A percentile compares a stretch with the other conserved stretches of the same genome.
Conservation (phyloP, 2,113 vertebrate genomes). For the Meleagris gallopavo region DNA sequence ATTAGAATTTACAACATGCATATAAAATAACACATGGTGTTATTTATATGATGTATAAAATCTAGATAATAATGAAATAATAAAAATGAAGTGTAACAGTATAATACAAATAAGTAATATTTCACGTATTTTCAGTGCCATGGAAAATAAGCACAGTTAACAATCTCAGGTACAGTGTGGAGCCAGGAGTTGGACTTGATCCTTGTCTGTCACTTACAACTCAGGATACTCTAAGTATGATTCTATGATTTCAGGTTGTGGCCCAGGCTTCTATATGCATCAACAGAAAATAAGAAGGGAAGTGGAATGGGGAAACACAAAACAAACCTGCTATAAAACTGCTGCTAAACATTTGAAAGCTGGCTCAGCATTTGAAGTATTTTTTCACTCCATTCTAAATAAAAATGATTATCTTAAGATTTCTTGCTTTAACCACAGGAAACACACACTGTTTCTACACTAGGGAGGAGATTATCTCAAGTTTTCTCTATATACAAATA, state of each 20-base stretch:
- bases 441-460: not conserved
- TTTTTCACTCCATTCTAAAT: not conserved
- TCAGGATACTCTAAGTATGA: not conserved
- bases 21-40: not conserved
- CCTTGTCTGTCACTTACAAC: not conserved
- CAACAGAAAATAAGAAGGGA: not conserved
- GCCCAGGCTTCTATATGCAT: not conserved
- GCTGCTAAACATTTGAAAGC: not conserved
- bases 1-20: not conserved
- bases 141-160: conserved; percentile 28
- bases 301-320: not conserved
- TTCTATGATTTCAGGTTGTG: not conserved
- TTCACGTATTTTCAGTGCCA: not conserved
- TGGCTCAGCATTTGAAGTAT: not conserved
- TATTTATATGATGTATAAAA: not conserved
- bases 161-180: not conserved
- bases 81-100: not conserved
- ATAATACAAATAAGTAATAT: conserved; percentile 25
- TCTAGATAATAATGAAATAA: not conserved
- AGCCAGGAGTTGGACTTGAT: not conserved
- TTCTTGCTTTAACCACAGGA: not conserved
- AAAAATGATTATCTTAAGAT: not conserved
- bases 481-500: not conserved
- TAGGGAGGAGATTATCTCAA: not conserved
- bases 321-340: not conserved